Conservation (phyloP, 2,797 vertebrate genomes). For the Poeciliopsis gracilis region DNA sequence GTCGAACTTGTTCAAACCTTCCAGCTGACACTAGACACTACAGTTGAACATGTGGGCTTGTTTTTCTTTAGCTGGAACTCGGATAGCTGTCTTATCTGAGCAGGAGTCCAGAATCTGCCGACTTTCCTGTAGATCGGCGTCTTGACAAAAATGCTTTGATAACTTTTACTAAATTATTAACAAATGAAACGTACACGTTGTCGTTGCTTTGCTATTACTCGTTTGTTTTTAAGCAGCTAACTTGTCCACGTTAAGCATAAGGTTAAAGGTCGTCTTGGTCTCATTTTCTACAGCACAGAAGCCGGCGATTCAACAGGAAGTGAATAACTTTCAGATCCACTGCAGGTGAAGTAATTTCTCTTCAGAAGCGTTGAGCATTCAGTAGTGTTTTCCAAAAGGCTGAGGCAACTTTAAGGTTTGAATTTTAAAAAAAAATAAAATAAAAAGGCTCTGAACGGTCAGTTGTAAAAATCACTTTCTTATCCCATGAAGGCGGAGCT, state of each 20-base stretch:
- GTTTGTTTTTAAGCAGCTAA: background rate
- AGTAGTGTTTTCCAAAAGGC: background rate
- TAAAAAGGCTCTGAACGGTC: background rate
- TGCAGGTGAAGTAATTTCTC: background rate
- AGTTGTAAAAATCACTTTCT: background rate
- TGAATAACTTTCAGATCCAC: background rate
- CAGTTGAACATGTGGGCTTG: background rate
- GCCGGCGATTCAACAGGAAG: background rate
- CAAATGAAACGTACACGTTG: background rate
- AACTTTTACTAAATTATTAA: background rate
- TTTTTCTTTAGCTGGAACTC: background rate
- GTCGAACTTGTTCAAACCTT: background rate
- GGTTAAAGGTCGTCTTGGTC: background rate
- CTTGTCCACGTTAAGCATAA: background rate
- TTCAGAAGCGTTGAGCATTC: background rate
- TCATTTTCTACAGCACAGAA: background rate
- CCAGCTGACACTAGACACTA: background rate
- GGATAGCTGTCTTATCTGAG: background rate
- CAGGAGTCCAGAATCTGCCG: background rate
- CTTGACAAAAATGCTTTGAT: background rate
- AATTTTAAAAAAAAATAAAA: background rate
- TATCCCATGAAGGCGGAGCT: background rate
- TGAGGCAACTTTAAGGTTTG: constrained; percentile 10
- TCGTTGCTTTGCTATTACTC: background rate
- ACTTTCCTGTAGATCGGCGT: background rate